These are phyloP conservation scores for Drosophila orena DNA, from an alignment of 1,140 invertebrate genomes.

Conservation along the genomic window DNA sequence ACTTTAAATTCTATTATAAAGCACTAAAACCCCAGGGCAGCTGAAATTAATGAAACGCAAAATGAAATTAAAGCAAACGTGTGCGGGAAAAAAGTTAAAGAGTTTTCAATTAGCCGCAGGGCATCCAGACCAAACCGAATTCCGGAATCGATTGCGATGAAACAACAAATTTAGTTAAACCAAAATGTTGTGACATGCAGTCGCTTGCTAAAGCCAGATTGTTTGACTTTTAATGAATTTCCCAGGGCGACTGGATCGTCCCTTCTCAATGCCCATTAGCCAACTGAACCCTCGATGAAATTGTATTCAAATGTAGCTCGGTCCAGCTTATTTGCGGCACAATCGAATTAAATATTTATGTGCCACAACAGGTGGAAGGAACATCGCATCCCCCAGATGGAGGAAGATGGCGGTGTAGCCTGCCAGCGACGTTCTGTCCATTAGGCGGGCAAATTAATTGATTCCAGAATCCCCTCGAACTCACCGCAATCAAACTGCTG, in stretches of 20 bases:
- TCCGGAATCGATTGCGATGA: constrained; percentile 24
- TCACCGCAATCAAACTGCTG: constrained; percentile 86
- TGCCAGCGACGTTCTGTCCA: constrained; percentile 59
- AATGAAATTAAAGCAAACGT: constrained; percentile 1
- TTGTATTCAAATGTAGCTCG: constrained; percentile 65
- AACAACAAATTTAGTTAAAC: constrained; percentile 48
- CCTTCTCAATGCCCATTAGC: constrained; percentile 6
- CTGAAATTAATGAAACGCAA: not conserved
- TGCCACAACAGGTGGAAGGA: constrained; percentile 21
- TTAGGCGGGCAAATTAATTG: constrained; percentile 75
- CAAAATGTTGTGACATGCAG: constrained; percentile 3
- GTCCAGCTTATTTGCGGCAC: constrained; percentile 46
- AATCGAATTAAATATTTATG: constrained; percentile 82
- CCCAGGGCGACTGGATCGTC: not conserved
- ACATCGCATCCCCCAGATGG: not conserved
- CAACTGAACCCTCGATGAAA: constrained; percentile 34
- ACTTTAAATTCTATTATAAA: not conserved
- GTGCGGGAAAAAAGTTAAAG: not conserved
- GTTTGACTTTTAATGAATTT: constrained; percentile 40
- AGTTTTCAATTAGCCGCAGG: not conserved
- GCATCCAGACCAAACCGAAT: not conserved
- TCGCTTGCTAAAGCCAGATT: constrained; percentile 31
- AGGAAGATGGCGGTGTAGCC: not conserved
- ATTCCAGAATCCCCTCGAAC: constrained; percentile 63
- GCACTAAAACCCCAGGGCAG: not conserved